These are phyloP conservation scores for Phengaris arion DNA, from an alignment of 2,888 invertebrate genomes.

Conservation along the genomic window DNA sequence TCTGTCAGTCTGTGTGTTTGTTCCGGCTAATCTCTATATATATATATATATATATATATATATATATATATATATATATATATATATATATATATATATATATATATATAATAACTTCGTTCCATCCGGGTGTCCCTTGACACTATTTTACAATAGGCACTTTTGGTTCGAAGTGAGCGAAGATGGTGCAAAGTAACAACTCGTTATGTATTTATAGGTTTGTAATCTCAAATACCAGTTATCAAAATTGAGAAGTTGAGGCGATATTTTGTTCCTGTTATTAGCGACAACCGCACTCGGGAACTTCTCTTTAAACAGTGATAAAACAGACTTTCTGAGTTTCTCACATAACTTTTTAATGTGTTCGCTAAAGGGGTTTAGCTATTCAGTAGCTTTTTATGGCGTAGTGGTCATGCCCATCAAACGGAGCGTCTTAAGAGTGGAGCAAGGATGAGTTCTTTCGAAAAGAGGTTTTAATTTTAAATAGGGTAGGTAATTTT, in stretches of 20 bases:
- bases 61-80: too few relatives aligned
- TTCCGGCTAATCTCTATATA: too few relatives aligned
- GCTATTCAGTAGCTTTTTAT: constrained; percentile 61
- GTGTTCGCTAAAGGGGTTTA: constrained; percentile 58
- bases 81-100: too few relatives aligned
- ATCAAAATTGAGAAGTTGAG: constrained; percentile 3
- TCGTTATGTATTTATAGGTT: constrained; percentile 1
- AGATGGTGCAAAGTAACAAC: not conserved
- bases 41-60: too few relatives aligned
- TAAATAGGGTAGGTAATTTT: constrained; percentile 16
- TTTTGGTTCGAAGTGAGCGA: too few relatives aligned
- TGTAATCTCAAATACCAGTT: constrained; percentile 6
- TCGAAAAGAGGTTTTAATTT: constrained; percentile 18
- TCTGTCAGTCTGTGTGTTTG: too few relatives aligned
- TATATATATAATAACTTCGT: too few relatives aligned
- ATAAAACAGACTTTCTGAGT: constrained; percentile 71
- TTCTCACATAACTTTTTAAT: constrained; percentile 68
- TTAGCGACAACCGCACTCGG: constrained; percentile 61
- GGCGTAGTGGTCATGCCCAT: constrained; percentile 48
- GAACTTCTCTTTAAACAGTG: constrained; percentile 64
- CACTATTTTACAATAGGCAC: too few relatives aligned
- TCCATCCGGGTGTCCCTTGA: too few relatives aligned
- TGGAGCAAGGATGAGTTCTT: constrained; percentile 15
- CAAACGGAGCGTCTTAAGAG: constrained; percentile 14
- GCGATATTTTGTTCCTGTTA: constrained; percentile 48